Conservation (phyloP, 2,113 vertebrate genomes). For the Poeciliopsis retropinna region DNA sequence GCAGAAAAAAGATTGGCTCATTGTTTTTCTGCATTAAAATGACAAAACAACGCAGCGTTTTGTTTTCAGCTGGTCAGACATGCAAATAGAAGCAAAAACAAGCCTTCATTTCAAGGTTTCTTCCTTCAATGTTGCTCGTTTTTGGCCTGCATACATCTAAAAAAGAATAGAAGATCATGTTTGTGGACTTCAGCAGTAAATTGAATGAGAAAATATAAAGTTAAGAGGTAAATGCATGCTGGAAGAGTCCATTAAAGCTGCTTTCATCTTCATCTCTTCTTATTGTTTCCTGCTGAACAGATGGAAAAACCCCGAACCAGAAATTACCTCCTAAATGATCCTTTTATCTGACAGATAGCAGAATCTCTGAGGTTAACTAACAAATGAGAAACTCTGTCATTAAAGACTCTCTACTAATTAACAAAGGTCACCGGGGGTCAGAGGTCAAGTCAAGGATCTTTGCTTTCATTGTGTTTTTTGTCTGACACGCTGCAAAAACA, state of each 20-base stretch:
- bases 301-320: neutral
- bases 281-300: neutral
- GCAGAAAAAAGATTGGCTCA: slow-evolving; percentile 59
- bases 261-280: neutral
- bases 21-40: slow-evolving; percentile 5
- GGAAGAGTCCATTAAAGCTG: neutral
- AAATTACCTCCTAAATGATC: neutral
- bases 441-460: slow-evolving; percentile 12
- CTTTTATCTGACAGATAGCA: slow-evolving; percentile 5
- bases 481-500: neutral
- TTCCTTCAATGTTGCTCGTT: neutral
- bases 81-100: neutral
- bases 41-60: slow-evolving; percentile 56
- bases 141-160: neutral
- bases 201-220: neutral
- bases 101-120: neutral
- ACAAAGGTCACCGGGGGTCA: slow-evolving; percentile 61
- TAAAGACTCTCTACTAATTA: slow-evolving; percentile 47
- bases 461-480: slow-evolving; percentile 11
- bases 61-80: slow-evolving; percentile 42
- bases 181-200: neutral
- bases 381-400: slow-evolving; percentile 29
- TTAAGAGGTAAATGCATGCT: neutral
- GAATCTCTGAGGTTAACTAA: slow-evolving; percentile 1
- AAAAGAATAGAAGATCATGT: neutral